A percentile compares a stretch with the other conserved stretches of the same genome.
These are phyloP conservation scores for Girardinichthys multiradiatus DNA, from an alignment of 2,113 vertebrate species.

Conservation along the genomic window DNA sequence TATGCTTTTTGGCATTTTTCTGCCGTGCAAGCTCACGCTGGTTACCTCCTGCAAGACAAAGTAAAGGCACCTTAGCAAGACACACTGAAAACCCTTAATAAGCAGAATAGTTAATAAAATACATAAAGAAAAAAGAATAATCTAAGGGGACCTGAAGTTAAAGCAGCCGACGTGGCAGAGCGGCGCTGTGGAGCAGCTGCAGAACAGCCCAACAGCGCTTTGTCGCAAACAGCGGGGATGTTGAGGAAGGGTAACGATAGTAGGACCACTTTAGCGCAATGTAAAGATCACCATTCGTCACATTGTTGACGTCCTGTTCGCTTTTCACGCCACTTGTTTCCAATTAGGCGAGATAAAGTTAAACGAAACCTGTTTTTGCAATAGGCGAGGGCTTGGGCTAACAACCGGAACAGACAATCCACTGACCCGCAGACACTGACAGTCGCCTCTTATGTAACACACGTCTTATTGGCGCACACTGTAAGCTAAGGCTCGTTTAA, in stretches of 20 bases:
- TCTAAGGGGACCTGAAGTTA: not conserved
- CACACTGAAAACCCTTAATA: no score
- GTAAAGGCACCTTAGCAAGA: not conserved
- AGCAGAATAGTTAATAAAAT: not conserved
- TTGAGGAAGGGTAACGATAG: no score
- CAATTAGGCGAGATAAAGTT: not conserved
- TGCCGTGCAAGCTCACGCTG: slow-evolving; percentile 90
- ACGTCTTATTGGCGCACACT: not conserved
- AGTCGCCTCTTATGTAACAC: slow-evolving; percentile 1
- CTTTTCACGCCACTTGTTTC: not conserved
- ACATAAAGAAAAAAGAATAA: not conserved
- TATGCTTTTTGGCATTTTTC: slow-evolving; percentile 89
- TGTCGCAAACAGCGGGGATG: not conserved
- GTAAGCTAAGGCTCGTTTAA: no score
- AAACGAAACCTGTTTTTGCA: not conserved
- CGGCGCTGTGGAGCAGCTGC: slow-evolving; percentile 46
- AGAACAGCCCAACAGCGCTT: not conserved
- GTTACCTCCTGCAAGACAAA: slow-evolving; percentile 83
- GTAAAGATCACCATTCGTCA: not conserved
- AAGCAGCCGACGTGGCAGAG: slow-evolving; percentile 70
- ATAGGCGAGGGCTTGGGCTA: slow-evolving; percentile 26
- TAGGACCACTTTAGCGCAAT: not conserved
- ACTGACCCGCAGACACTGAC: not conserved
- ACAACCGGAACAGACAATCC: slow-evolving; percentile 2
- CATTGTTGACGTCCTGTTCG: not conserved